Base-by-base conservation (phyloP, 2,888 invertebrate genomes). In the Agonopterix alstromeriana region DNA sequence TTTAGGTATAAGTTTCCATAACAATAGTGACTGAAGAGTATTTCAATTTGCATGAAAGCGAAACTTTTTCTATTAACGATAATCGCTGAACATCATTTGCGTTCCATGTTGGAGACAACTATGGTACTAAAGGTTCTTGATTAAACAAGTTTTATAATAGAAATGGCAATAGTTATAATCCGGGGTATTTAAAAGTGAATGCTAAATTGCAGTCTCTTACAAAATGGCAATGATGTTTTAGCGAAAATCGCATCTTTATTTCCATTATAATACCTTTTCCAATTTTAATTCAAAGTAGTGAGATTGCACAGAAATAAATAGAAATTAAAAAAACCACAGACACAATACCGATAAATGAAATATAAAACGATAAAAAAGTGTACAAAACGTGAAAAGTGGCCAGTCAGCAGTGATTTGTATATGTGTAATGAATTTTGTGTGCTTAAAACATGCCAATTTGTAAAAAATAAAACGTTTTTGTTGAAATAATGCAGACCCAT, bases 401-500 rank as follows among this genome's bases (percentile, higher is more conserved):
- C 51, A 53, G 60, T 67, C 27, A 60, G 62, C 61, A 51, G 58
- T 61, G 53, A 55, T 48, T 56, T 56, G 60, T 54, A 55, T 27
- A 27, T 60, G 57, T 60, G 66, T 62, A 51, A 56, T 58, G 63
- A 51, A 55, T 60, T 55, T 52, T 54, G 66, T 70, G 72, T 70
- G 67, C 68, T 50, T 55, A 54, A 8, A 36, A 60, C 79, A 81
- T 80, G 81, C 79, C 62, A 67, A 74, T 73, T 64, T 51, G 50
- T 38, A 51, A 53, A 54, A 53, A 50, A 48, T 51, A 56, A 63
- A 62, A 50, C 48, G 51, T 55, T 45, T 60, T 55, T 54, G 45
- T 48, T 51, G 47, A 45, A 42, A 49, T 38, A 38, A 63, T 68
- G 80, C 84, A 85, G 85, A 86, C 85, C 86, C 84, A 86, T 68